Evolutionary conservation across 2,797 vertebrate species (phyloP), one percentile per base, ranked within the genome.

Genomic region (Diplodus puntazzo): DNA sequence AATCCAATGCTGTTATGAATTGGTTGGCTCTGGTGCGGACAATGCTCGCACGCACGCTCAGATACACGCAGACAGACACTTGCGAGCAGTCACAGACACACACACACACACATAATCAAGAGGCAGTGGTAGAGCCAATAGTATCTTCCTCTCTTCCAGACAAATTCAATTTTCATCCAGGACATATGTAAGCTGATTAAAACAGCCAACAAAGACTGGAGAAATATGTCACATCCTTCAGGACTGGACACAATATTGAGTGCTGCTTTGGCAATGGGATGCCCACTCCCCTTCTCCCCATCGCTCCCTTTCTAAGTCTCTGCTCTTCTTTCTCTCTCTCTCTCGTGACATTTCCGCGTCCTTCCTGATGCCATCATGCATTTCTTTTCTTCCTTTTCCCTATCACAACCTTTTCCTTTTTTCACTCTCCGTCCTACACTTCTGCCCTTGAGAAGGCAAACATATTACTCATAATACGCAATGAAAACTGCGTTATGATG

Each of bases 221-320:
- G 88, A 94, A 92, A 89, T 92, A 92, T 92, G 89, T 91, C 88
- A 83, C 80, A 90, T 93, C 91, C 79, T 91, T 91, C 85, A 90
- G 91, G 86, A 88, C 93, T 77, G 87, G 87, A 92, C 88, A 87
- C 73, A 45, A 86, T 93, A 88, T 89, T 89, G 88, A 90, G 87
- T 86, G 43, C 77, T 81, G 82, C 83, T 88, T 84, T 83, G 82
- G 81, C 75, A 84, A 81, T 60, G 67, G 73, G 65, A 79, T 45
- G 79, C 69, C 62, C 45, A 46, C 84, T 80, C 72, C 50, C 53
- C 78, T 70, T 69, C 69, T 60, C 73, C n/a, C 74, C n/a, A 34
- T 73, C 60, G 23, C 61, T 68, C 75, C 82, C 49, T 53, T 50
- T 79, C 63, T 14, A 66, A 80, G 70, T 71, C 76, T n/a, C 55